phyloP scores from a whole-genome alignment of 2,888 invertebrate species.

The Phorcus lineatus region DNA sequence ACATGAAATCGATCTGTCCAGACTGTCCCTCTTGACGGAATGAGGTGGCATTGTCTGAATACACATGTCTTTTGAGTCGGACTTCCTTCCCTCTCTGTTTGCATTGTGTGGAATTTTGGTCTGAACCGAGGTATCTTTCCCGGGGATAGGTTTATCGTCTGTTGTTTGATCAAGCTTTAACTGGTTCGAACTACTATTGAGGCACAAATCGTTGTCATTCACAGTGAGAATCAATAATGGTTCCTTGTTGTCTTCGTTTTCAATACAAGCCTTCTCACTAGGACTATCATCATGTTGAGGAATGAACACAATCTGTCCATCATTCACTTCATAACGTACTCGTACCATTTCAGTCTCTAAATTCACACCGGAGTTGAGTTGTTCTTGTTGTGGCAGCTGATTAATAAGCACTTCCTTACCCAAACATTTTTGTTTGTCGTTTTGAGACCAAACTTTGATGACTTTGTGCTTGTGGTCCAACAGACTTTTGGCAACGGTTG shows the following conservation, averaged over 20 bases:
- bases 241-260: neutral
- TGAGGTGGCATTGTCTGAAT: neutral
- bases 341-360: neutral
- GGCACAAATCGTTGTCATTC: neutral
- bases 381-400: too few relatives aligned
- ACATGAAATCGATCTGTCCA: neutral
- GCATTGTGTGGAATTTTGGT: neutral
- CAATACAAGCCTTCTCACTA: neutral
- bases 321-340: neutral
- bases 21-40: neutral
- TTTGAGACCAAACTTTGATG: too few relatives aligned
- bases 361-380: neutral
- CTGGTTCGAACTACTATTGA: too few relatives aligned
- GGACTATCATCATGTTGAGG: neutral
- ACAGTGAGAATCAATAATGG: neutral
- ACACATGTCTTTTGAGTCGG: neutral
- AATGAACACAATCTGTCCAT: constrained; percentile 2
- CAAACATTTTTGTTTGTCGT: too few relatives aligned
- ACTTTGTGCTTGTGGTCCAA: too few relatives aligned
- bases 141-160: neutral
- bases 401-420: too few relatives aligned
- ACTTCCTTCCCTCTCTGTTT: neutral
- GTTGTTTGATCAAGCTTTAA: too few relatives aligned
- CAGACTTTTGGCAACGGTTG: too few relatives aligned
- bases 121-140: neutral